Percentiles rank a stretch among this genome's conserved stretches.
phyloP scores from a whole-genome alignment of 1,140 invertebrate species.

The Euglossa dilemma region DNA sequence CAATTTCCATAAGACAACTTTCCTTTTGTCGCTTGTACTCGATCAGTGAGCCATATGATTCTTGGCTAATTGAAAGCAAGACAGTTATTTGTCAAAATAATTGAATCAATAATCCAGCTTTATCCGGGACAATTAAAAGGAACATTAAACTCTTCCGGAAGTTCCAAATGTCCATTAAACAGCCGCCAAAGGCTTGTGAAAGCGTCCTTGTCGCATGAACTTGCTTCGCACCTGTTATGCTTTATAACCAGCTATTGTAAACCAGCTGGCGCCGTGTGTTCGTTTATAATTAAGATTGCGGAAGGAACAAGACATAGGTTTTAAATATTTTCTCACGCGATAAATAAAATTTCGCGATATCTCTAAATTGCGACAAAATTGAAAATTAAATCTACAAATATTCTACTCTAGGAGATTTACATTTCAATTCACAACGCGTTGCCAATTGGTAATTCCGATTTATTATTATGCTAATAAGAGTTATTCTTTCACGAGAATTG shows the following conservation, averaged over 20 bases:
- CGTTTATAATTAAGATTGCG: background rate
- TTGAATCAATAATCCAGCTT: background rate
- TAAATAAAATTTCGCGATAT: no score
- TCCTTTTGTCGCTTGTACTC: background rate
- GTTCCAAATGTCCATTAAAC: conserved; percentile 18
- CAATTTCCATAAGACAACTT: background rate
- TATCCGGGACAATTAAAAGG: background rate
- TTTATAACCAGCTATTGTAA: conserved; percentile 41
- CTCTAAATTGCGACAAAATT: no score
- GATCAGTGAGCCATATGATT: background rate
- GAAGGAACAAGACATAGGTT: background rate
- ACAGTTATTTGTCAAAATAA: background rate
- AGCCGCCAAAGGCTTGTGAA: conserved; percentile 65
- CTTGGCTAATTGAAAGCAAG: no score
- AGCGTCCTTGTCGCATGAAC: conserved; percentile 78
- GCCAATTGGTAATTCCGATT: no score
- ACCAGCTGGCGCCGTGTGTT: background rate
- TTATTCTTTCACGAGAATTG: no score
- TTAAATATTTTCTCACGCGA: no score
- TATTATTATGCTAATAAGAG: no score
- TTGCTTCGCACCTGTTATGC: conserved; percentile 64
- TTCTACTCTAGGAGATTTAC: no score
- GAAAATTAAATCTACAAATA: no score
- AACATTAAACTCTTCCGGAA: background rate
- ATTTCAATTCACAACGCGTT: no score